These are phyloP conservation scores for Temnopleurus reevesii DNA, from an alignment of 53 echinoderm and acorn worm species.

Conservation along the genomic window DNA sequence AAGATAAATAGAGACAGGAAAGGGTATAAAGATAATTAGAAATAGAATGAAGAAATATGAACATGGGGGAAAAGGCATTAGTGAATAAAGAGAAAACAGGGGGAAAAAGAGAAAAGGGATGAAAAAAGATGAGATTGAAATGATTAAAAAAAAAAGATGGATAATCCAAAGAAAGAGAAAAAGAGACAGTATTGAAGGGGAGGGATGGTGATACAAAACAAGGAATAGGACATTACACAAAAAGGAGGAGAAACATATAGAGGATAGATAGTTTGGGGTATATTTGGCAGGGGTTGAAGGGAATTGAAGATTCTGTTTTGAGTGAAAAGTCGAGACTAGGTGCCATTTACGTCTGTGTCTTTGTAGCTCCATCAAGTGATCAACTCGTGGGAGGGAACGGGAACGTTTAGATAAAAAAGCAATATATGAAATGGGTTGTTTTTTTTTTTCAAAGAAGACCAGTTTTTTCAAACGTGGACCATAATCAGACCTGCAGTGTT, in stretches of 20 bases:
- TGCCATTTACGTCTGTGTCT: conserved; percentile 39
- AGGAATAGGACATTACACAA: not conserved
- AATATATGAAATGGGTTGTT: not conserved
- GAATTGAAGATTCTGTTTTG: conserved; percentile 40
- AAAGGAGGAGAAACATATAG: too few species aligned
- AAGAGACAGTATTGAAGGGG: not conserved
- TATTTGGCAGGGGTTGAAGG: not conserved
- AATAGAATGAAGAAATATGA: not conserved
- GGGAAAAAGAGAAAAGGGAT: not conserved
- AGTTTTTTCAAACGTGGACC: too few species aligned
- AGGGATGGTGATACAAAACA: not conserved
- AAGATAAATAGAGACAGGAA: not conserved
- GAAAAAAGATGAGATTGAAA: not conserved
- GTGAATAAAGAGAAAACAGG: not conserved
- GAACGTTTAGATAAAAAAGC: not conserved
- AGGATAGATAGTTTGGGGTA: too few species aligned
- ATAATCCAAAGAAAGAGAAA: not conserved
- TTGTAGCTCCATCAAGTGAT: not conserved
- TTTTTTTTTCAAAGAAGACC: too few species aligned
- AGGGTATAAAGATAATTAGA: not conserved
- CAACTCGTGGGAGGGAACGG: not conserved
- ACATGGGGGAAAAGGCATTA: not conserved
- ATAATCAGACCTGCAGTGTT: too few species aligned
- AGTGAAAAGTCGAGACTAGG: conserved; percentile 16
- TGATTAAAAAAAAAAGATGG: not conserved